Base-by-base conservation (phyloP, 2,888 invertebrate genomes). In the Psococerastis gibbosa region DNA sequence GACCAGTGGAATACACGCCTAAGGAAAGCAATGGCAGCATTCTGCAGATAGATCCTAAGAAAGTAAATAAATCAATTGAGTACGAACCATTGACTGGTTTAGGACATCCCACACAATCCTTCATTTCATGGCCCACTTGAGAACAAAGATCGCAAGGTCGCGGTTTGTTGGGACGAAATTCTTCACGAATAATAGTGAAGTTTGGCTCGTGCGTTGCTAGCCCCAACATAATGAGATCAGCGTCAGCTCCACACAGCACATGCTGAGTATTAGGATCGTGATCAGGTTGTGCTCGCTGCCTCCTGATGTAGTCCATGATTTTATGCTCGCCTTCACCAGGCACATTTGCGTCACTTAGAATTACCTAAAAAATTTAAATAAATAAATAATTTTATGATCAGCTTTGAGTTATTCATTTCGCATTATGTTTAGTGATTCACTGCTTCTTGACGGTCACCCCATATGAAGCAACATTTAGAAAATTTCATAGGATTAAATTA, bases 321-420 rank as follows among this genome's bases (percentile, higher is more conserved):
- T 98, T 98, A 61, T 98, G 98, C 63, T 98, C 98, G 1, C 98
- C 94, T 63, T 94, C 94, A 4, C 94, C 94, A 1, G 94, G 94
- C 3, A 89, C 94, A 62, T 95, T 98, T 1, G 98, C 97, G 62
- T 99, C 98, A 2, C 97, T 97, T n/a, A 99, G 68, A 54, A 99
- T 88, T 6, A 87, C 82, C 38, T 38, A 18, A 18, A 38, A 38
- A 33, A 9, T n/a, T n/a, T n/a, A n/a, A n/a, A n/a, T n/a, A n/a
- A n/a, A n/a, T n/a, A n/a, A n/a, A n/a, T n/a, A n/a, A n/a, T n/a
- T n/a, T n/a, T n/a, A n/a, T n/a, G n/a, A n/a, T n/a, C n/a, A n/a
- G n/a, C n/a, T n/a, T n/a, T n/a, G n/a, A n/a, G n/a, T n/a, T n/a
- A n/a, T n/a, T n/a, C n/a, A n/a, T n/a, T n/a, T n/a, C n/a, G n/a